Conservation (phyloP, 2,113 vertebrate species). For the Anser brachyrhynchus region DNA sequence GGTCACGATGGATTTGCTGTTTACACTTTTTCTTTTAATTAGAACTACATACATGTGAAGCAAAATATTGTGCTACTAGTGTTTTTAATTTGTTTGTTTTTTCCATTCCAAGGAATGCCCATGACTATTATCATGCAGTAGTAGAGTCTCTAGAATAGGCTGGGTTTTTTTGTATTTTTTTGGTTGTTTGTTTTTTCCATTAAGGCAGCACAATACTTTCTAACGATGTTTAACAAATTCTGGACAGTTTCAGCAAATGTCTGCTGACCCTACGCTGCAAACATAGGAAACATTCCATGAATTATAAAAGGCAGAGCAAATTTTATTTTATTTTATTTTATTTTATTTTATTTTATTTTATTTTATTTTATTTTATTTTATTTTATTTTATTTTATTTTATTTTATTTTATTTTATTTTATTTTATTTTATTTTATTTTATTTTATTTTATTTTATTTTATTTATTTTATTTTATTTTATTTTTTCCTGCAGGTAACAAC, state of each 20-base stretch:
- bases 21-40: conserved; percentile 10
- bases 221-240: not conserved
- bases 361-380: too few species aligned
- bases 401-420: not conserved
- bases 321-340: not conserved
- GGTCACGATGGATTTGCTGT: not conserved
- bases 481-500: not conserved
- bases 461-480: not conserved
- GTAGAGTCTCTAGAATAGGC: not conserved
- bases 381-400: not conserved
- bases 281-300: not conserved
- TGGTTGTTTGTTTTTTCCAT: not conserved
- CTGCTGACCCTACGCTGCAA: not conserved
- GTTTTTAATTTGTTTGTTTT: not conserved
- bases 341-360: not conserved
- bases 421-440: too few species aligned
- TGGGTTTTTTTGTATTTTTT: not conserved
- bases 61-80: not conserved
- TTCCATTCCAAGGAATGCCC: not conserved
- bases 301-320: not conserved
- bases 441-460: too few species aligned
- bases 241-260: not conserved
- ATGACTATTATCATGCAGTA: not conserved
- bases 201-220: not conserved
- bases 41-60: not conserved